These are phyloP conservation scores for Conops quadrifasciatus DNA, from an alignment of 2,888 invertebrate species.

Conservation along the genomic window DNA sequence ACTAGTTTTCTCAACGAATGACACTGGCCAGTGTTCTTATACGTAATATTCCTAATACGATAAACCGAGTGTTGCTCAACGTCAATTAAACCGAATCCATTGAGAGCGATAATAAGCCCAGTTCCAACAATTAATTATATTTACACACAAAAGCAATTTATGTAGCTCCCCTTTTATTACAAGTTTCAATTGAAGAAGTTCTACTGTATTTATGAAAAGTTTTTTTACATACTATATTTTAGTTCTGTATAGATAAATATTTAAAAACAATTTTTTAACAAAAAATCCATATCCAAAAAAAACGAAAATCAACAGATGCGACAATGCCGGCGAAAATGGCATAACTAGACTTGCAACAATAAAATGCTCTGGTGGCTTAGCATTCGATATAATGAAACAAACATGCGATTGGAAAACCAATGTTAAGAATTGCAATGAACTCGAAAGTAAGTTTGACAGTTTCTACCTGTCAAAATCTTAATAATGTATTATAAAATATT, in stretches of 20 bases:
- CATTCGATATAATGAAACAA: slow-evolving; percentile 93
- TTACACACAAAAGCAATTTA: too few species aligned
- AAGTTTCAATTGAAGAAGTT: too few species aligned
- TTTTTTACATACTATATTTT: background rate
- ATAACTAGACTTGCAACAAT: slow-evolving; percentile 87
- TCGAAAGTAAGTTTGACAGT: slow-evolving; percentile 85
- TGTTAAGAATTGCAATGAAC: slow-evolving; percentile 93
- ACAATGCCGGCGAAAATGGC: slow-evolving; percentile 88
- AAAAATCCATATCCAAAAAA: background rate
- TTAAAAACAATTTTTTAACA: background rate
- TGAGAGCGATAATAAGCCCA: too few species aligned
- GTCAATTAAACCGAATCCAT: too few species aligned
- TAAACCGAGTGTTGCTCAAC: too few species aligned
- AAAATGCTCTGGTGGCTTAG: slow-evolving; percentile 88
- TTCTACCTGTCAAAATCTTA: background rate
- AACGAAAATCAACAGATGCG: slow-evolving; percentile 73
- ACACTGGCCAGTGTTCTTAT: too few species aligned
- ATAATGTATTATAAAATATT: slow-evolving; percentile 3
- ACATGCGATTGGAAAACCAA: slow-evolving; percentile 97
- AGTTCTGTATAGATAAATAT: background rate
- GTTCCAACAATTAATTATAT: too few species aligned
- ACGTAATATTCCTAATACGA: too few species aligned
- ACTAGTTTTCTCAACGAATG: too few species aligned
- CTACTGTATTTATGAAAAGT: too few species aligned
- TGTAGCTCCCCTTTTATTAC: too few species aligned